Base-by-base conservation (phyloP, 1,140 invertebrate species). In the Drosophila pandora region DNA sequence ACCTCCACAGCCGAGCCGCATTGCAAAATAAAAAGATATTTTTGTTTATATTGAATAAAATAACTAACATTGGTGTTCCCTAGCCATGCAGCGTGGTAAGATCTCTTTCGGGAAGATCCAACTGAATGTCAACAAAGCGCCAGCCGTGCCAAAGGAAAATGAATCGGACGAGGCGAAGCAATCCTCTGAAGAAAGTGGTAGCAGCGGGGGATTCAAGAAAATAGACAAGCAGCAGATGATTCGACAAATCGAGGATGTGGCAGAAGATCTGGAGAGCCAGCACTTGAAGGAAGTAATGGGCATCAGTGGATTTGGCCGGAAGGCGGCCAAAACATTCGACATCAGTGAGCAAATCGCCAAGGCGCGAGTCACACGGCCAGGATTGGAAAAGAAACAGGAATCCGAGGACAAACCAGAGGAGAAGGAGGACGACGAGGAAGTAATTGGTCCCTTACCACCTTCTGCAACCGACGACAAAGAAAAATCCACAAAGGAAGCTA, bases 291-390 rank as follows among this genome's bases (percentile, higher is more conserved):
- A 94, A 68, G 90, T 96, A 0, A 96, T 96, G 95, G 96, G 96
- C 1, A 95, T 96, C 53, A 94, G 94, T 49, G 93, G 94, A 9
- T 96, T 96, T 90, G 96, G 95, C 1, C 96, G 96, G 70, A 96
- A 96, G 81, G 95, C 95, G 0, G 95, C 95, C 0, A 95, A 96
- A 88, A 93, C 94, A 9, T 96, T 96, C 79, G 94, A 96, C 79
- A 93, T 96, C 2, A 93, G 95, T 78, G 93, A 91, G 22, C 90
- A 92, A 65, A 91, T 90, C 22, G 81, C 77, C n/a, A 88, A 85
- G 53, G 84, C 88, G 8, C 72, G 84, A n/a, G 72, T 88, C 32
- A 57, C 78, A 45, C 32, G 80, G 43, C 28, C 73, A 52, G 21
- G 61, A 52, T 13, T 53, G 2, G 60, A 75, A 34, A 28, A 52